These are phyloP conservation scores for Thryonomys swinderianus DNA, from an alignment of 2,113 vertebrate genomes.

Conservation along the genomic window DNA sequence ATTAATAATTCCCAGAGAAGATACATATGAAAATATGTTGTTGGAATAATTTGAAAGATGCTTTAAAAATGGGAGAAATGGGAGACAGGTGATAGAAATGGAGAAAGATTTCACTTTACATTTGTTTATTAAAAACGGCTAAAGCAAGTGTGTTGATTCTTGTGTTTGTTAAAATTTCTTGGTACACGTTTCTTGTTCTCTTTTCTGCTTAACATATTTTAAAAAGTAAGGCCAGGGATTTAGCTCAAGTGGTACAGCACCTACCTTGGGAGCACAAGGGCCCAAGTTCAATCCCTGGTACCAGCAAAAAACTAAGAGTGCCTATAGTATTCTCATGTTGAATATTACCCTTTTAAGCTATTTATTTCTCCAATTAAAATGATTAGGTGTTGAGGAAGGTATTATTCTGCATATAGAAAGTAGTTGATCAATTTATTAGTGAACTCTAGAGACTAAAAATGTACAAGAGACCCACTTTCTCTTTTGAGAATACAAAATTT, in stretches of 20 bases:
- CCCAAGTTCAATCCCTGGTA: too few relatives aligned
- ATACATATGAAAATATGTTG: background rate
- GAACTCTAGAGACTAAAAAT: background rate
- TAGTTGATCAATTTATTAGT: background rate
- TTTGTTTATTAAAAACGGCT: background rate
- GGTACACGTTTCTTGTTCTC: background rate
- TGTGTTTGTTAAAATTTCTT: background rate
- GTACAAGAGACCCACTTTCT: background rate
- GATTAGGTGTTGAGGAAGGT: background rate
- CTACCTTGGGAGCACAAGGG: too few relatives aligned
- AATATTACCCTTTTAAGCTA: background rate
- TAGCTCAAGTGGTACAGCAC: too few relatives aligned
- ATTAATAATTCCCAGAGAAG: background rate
- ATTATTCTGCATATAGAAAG: background rate
- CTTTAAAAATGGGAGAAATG: background rate
- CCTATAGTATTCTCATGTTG: background rate
- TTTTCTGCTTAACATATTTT: conserved; percentile 5
- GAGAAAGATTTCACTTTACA: background rate
- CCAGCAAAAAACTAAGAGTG: background rate
- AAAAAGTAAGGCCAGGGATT: too few relatives aligned
- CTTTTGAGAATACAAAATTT: background rate
- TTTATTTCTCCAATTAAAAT: background rate
- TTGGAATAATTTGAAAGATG: background rate
- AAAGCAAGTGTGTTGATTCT: background rate
- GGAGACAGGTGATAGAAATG: background rate